Evolutionary conservation across 53 echinoderm and acorn worm species (phyloP).

Genomic region (Stichopus horrens): DNA sequence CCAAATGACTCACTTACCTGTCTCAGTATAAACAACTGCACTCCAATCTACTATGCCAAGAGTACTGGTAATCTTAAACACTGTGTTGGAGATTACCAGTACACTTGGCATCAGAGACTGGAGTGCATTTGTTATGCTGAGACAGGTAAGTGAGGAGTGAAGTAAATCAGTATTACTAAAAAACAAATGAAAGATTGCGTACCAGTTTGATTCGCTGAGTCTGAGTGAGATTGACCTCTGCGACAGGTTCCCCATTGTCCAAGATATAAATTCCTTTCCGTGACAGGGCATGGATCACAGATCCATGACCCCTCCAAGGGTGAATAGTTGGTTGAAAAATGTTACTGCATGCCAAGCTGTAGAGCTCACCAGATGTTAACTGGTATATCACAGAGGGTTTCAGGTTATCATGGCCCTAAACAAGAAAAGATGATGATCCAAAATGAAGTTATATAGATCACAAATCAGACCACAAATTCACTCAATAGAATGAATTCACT

Average conservation of each 20-base stretch:
- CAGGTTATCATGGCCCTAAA: slow-evolving; percentile 87
- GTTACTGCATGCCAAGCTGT: slow-evolving; percentile 82
- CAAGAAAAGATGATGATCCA: slow-evolving; percentile 16
- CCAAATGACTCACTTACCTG: too few relatives aligned
- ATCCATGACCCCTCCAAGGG: slow-evolving; percentile 91
- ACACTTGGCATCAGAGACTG: too few relatives aligned
- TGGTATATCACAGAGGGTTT: slow-evolving; percentile 95
- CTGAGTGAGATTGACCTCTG: slow-evolving; percentile 79
- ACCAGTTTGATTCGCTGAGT: slow-evolving; percentile 92
- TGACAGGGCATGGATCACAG: slow-evolving; percentile 85
- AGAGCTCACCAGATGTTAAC: slow-evolving; percentile 88
- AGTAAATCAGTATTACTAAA: too few relatives aligned
- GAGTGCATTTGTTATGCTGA: too few relatives aligned
- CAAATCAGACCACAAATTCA: too few relatives aligned
- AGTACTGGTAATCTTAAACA: too few relatives aligned
- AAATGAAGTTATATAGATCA: not conserved
- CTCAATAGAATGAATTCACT: too few relatives aligned
- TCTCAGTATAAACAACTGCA: too few relatives aligned
- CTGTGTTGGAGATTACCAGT: too few relatives aligned
- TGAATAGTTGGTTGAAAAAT: slow-evolving; percentile 80
- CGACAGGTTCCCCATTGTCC: slow-evolving; percentile 86
- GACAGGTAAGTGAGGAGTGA: too few relatives aligned
- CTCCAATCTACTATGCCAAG: too few relatives aligned
- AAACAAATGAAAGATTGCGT: slow-evolving; percentile 1
- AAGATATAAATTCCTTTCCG: slow-evolving; percentile 82